Percentiles rank a stretch among this genome's conserved stretches.
Evolutionary conservation across 2,888 invertebrate species (phyloP).

Genomic region (Morpho helenor): DNA sequence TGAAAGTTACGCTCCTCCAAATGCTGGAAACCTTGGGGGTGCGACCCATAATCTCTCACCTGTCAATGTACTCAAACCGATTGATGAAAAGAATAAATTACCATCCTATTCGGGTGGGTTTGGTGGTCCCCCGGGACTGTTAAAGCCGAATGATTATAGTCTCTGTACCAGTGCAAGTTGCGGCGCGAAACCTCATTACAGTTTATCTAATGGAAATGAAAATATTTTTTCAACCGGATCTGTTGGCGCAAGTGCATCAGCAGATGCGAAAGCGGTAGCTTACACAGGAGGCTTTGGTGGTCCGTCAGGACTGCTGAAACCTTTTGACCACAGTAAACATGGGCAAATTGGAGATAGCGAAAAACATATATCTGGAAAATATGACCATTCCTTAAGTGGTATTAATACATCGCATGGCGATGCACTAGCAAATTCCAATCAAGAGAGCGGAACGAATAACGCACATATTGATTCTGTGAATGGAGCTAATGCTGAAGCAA

Average conservation of each 20-base stretch:
- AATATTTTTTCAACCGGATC: conserved; percentile 10
- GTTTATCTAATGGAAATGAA: conserved; percentile 1
- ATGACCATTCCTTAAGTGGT: conserved; percentile 4
- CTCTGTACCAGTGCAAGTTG: conserved; percentile 27
- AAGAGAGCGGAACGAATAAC: not conserved
- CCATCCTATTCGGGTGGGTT: conserved; percentile 47
- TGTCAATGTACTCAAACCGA: conserved; percentile 8
- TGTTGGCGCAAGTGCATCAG: conserved; percentile 35
- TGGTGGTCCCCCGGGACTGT: conserved; percentile 42
- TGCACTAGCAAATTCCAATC: not conserved
- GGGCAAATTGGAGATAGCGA: conserved; percentile 6
- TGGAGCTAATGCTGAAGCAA: conserved; percentile 28
- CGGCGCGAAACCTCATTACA: conserved; percentile 13
- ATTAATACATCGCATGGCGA: not conserved
- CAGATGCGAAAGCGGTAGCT: conserved; percentile 44
- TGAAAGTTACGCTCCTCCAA: conserved; percentile 10
- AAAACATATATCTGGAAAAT: conserved; percentile 2
- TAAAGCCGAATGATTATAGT: conserved; percentile 48
- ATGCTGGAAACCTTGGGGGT: not conserved
- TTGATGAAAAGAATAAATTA: conserved; percentile 16
- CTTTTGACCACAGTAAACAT: conserved; percentile 45
- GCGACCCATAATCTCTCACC: not conserved
- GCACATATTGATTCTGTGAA: conserved; percentile 4
- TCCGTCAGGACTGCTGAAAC: conserved; percentile 61
- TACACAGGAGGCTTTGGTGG: conserved; percentile 69